Evolutionary conservation across 2,797 vertebrate genomes (phyloP).

Genomic region (Brachymystax lenok): DNA sequence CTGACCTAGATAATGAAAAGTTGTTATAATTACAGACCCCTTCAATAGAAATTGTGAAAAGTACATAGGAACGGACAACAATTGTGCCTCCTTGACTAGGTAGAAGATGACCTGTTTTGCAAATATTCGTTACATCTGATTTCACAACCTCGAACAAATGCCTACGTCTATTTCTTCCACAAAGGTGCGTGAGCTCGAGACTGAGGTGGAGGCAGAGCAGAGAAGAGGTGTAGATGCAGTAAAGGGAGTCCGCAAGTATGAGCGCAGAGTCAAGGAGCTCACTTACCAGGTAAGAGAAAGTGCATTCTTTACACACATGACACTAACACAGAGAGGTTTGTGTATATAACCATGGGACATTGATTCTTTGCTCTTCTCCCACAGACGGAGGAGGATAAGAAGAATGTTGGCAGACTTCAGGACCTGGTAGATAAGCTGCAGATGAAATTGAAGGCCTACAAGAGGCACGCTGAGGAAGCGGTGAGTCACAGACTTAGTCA

Average conservation of each 20-base stretch:
- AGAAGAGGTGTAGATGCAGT: conserved; percentile 66
- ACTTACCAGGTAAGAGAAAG: conserved; percentile 64
- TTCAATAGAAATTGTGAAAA: not conserved
- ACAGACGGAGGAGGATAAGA: conserved; percentile 75
- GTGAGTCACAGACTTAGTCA: conserved; percentile 65
- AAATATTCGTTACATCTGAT: not conserved
- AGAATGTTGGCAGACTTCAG: conserved; percentile 78
- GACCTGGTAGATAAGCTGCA: conserved; percentile 75
- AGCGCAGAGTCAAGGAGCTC: conserved; percentile 70
- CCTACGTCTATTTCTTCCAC: conserved; percentile 2
- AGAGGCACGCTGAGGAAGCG: conserved; percentile 78
- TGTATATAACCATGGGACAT: not conserved
- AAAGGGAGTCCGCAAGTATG: conserved; percentile 71
- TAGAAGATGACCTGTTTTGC: too few species aligned
- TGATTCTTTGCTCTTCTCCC: not conserved
- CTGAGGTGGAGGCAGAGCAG: conserved; percentile 70
- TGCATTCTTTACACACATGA: too few species aligned
- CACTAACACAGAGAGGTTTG: not conserved
- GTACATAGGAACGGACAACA: too few species aligned
- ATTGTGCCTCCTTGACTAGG: too few species aligned
- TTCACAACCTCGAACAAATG: not conserved
- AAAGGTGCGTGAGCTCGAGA: conserved; percentile 74
- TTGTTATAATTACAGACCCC: too few species aligned
- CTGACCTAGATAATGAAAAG: too few species aligned
- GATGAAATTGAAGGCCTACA: conserved; percentile 56